These are phyloP conservation scores for Cyrtodaria siliqua DNA, from an alignment of 2,888 invertebrate species.

Conservation along the genomic window DNA sequence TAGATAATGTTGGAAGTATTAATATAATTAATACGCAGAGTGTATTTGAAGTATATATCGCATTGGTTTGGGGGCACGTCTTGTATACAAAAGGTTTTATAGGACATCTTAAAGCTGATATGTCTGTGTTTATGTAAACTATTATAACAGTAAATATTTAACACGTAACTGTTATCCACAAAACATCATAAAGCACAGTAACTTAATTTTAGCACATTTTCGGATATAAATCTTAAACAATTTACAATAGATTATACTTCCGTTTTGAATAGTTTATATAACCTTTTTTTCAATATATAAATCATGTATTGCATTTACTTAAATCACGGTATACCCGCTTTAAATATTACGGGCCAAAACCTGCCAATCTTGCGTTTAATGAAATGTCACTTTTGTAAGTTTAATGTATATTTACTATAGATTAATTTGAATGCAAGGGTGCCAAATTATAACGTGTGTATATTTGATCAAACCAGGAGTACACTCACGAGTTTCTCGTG, in stretches of 20 bases:
- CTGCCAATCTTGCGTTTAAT: constrained; percentile 9
- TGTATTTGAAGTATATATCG: constrained; percentile 3
- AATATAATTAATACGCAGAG: neutral
- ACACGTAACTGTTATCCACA: too few relatives aligned
- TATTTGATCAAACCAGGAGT: constrained; percentile 23
- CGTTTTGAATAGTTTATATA: too few relatives aligned
- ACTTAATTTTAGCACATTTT: too few relatives aligned
- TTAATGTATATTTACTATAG: constrained; percentile 45
- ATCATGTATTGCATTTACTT: too few relatives aligned
- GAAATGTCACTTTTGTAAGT: constrained; percentile 43
- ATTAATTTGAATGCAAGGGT: constrained; percentile 27
- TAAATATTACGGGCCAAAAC: neutral
- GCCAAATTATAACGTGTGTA: constrained; percentile 11
- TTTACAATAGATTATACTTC: too few relatives aligned
- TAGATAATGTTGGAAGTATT: neutral
- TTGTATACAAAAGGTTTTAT: neutral
- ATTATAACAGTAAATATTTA: too few relatives aligned
- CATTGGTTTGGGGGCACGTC: neutral
- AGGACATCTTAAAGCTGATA: too few relatives aligned
- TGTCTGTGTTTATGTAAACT: too few relatives aligned
- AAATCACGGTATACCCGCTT: too few relatives aligned
- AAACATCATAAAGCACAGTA: too few relatives aligned
- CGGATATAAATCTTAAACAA: too few relatives aligned
- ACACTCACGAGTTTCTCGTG: constrained; percentile 16
- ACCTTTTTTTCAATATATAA: too few relatives aligned